Evolutionary conservation across 2,888 invertebrate species (phyloP).

Genomic region (Phanerotoma sp.): DNA sequence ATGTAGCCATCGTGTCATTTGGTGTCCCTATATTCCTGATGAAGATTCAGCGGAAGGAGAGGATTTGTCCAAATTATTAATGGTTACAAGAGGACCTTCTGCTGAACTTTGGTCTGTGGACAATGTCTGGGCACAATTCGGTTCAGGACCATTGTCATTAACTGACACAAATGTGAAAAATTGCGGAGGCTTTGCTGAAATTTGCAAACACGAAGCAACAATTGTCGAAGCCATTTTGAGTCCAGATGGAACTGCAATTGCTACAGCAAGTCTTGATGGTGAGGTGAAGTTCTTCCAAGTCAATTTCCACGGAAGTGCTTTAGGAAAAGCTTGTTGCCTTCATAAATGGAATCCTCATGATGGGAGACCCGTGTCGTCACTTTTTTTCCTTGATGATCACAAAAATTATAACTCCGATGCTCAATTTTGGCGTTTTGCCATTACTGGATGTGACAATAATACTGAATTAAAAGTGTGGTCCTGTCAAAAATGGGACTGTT

Average conservation of each 20-base stretch:
- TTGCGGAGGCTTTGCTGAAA: conserved; percentile 58
- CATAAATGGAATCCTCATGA: conserved; percentile 94
- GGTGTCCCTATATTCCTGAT: conserved; percentile 90
- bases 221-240: conserved; percentile 88
- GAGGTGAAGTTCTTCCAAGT: conserved; percentile 91
- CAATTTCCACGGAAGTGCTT: conserved; percentile 64
- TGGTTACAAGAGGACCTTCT: conserved; percentile 75
- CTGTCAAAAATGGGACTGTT: conserved; percentile 90
- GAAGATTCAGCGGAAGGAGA: conserved; percentile 61
- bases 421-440: conserved; percentile 93
- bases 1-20: conserved; percentile 74
- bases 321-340: conserved; percentile 72
- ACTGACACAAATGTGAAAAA: conserved; percentile 45
- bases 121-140: conserved; percentile 42
- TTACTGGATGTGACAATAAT: conserved; percentile 89
- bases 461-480: conserved; percentile 92
- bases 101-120: conserved; percentile 58
- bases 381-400: conserved; percentile 94
- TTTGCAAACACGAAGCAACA: conserved; percentile 64
- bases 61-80: conserved; percentile 75
- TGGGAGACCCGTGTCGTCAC: conserved; percentile 80
- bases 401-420: conserved; percentile 73
- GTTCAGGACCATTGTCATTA: conserved; percentile 42
- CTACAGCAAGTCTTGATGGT: conserved; percentile 87
- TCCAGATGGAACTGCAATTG: conserved; percentile 92